Evolutionary conservation across 2,797 vertebrate species (phyloP).

Genomic region (Strix occidentalis): DNA sequence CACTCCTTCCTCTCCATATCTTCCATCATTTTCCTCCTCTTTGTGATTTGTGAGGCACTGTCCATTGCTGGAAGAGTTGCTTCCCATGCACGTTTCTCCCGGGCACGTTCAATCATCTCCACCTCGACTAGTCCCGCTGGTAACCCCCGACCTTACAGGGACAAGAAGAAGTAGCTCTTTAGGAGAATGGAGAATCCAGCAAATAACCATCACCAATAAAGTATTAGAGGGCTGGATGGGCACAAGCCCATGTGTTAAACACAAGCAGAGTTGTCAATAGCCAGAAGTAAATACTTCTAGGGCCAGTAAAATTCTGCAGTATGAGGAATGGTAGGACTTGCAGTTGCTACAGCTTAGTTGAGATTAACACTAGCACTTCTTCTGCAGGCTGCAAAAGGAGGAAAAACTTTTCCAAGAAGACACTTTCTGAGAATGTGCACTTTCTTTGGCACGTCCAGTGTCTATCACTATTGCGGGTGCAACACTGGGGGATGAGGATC

Average conservation of each 20-base stretch:
- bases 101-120: constrained; percentile 88
- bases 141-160: constrained; percentile 83
- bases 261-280: neutral
- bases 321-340: neutral
- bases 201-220: neutral
- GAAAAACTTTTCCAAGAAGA: neutral
- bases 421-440: neutral
- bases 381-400: neutral
- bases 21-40: constrained; percentile 89
- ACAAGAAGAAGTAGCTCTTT: constrained; percentile 2
- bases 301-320: neutral
- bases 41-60: constrained; percentile 77
- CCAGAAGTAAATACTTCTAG: neutral
- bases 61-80: constrained; percentile 83
- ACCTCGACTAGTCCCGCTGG: constrained; percentile 90
- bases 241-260: neutral
- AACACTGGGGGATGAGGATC: neutral
- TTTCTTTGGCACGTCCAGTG: neutral
- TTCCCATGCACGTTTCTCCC: constrained; percentile 87
- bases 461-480: neutral
- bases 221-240: neutral
- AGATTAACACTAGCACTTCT: neutral
- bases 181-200: neutral
- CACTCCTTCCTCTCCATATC: constrained; percentile 91
- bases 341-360: neutral